These are phyloP conservation scores for Bovichtus variegatus DNA, from an alignment of 2,797 vertebrate species.

Conservation along the genomic window DNA sequence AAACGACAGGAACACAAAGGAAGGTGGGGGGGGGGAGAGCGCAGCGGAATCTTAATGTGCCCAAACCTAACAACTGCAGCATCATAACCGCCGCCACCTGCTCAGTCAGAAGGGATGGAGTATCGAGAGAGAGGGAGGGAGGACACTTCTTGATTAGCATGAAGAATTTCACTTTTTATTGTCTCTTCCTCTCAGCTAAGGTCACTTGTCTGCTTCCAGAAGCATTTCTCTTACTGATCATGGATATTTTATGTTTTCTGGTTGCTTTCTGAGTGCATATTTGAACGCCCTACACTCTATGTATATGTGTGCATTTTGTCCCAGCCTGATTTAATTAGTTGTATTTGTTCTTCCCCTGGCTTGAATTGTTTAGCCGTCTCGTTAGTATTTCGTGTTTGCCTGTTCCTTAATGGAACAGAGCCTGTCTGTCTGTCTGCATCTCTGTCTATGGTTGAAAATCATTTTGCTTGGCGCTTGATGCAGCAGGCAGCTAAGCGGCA, in stretches of 20 bases:
- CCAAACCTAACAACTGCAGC: slow-evolving; percentile 47
- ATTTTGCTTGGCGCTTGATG: slow-evolving; percentile 35
- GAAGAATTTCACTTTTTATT: slow-evolving; percentile 36
- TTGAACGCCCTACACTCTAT: slow-evolving; percentile 24
- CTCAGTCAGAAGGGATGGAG: slow-evolving; percentile 40
- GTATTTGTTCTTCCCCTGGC: slow-evolving; percentile 33
- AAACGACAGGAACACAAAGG: slow-evolving; percentile 35
- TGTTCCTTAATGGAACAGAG: slow-evolving; percentile 50
- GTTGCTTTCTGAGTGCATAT: slow-evolving; percentile 26
- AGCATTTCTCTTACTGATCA: slow-evolving; percentile 34
- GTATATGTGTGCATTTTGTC: slow-evolving; percentile 45
- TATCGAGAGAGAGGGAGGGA: neutral
- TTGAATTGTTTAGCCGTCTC: slow-evolving; percentile 37
- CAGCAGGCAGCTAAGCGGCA: slow-evolving; percentile 66
- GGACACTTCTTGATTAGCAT: slow-evolving; percentile 31
- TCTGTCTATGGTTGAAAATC: slow-evolving; percentile 42
- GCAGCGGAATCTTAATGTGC: slow-evolving; percentile 57
- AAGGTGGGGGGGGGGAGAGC: slow-evolving; percentile 35
- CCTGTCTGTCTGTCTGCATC: slow-evolving; percentile 38
- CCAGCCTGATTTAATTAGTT: slow-evolving; percentile 41
- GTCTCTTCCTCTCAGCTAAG: slow-evolving; percentile 29
- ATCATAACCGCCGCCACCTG: slow-evolving; percentile 57
- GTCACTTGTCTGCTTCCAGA: slow-evolving; percentile 35
- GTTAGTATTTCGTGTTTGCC: slow-evolving; percentile 46
- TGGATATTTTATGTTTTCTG: slow-evolving; percentile 45